These are phyloP conservation scores for Thysanoteuthis rhombus DNA, from an alignment of 2,888 invertebrate genomes.

Conservation along the genomic window DNA sequence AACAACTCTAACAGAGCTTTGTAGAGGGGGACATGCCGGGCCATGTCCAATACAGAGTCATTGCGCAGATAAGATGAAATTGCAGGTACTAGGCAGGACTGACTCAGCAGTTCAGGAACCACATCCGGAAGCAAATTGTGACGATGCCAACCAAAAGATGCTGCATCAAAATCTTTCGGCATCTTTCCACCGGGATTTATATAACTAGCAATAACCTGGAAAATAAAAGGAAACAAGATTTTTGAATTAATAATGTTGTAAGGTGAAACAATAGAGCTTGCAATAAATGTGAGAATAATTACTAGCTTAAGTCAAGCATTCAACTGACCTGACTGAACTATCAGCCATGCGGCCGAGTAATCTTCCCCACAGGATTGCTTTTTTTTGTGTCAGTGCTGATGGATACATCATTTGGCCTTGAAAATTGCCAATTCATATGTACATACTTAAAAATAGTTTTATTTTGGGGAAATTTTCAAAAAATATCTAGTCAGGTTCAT, in stretches of 20 bases:
- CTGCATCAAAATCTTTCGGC: constrained; percentile 49
- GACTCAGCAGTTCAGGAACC: constrained; percentile 81
- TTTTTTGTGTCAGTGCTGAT: no score
- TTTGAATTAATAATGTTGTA: no score
- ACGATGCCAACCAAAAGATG: background rate
- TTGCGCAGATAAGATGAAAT: constrained; percentile 90
- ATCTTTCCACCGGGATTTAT: constrained; percentile 76
- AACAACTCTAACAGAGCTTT: constrained; percentile 83
- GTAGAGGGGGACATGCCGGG: constrained; percentile 93
- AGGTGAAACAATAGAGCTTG: background rate
- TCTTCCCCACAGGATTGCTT: no score
- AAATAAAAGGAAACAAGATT: constrained; percentile 24
- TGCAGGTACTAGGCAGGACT: constrained; percentile 87
- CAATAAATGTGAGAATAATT: background rate
- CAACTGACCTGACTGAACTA: no score
- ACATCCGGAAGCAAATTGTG: constrained; percentile 67
- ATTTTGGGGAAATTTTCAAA: no score
- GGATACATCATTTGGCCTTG: no score
- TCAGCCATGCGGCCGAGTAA: no score
- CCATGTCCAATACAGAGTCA: constrained; percentile 96
- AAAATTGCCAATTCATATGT: no score
- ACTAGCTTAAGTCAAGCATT: no score
- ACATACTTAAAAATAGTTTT: no score
- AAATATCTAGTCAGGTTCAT: no score
- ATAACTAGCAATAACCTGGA: constrained; percentile 85